These are phyloP conservation scores for Xanthia togata DNA, from an alignment of 2,888 invertebrate species.

Conservation along the genomic window DNA sequence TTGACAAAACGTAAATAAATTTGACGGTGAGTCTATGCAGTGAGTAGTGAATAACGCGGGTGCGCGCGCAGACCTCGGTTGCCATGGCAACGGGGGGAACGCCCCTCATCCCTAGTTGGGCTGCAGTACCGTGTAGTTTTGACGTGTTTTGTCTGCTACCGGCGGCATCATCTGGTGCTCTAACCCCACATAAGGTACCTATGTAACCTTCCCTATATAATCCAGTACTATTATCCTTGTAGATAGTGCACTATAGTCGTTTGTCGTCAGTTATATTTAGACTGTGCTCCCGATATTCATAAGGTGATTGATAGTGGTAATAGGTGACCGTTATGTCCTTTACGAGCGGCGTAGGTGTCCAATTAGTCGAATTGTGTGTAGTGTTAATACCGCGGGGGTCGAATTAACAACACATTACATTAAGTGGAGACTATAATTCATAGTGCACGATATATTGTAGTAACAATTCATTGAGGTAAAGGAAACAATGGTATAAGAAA, in stretches of 20 bases:
- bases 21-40: conserved; percentile 67
- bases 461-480: conserved; percentile 8
- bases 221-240: conserved; percentile 29
- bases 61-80: conserved; percentile 86
- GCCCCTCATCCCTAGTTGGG: conserved; percentile 52
- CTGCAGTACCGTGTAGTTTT: conserved; percentile 51
- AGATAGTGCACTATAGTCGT: neutral
- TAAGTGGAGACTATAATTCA: conserved; percentile 9
- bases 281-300: neutral
- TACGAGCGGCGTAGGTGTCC: conserved; percentile 29
- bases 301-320: conserved; percentile 20
- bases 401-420: conserved; percentile 25
- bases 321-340: conserved; percentile 29
- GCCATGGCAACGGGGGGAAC: conserved; percentile 77
- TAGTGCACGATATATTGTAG: conserved; percentile 8
- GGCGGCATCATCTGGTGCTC: conserved; percentile 27
- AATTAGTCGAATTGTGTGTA: conserved; percentile 47
- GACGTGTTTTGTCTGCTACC: conserved; percentile 51
- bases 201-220: conserved; percentile 23
- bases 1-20: conserved; percentile 79
- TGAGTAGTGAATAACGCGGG: conserved; percentile 41
- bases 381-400: conserved; percentile 19
- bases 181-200: conserved; percentile 36
- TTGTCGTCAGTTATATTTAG: conserved; percentile 34
- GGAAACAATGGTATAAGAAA: conserved; percentile 24